Base-by-base conservation (phyloP, 1,140 invertebrate genomes). In the Achatina immaculata region DNA sequence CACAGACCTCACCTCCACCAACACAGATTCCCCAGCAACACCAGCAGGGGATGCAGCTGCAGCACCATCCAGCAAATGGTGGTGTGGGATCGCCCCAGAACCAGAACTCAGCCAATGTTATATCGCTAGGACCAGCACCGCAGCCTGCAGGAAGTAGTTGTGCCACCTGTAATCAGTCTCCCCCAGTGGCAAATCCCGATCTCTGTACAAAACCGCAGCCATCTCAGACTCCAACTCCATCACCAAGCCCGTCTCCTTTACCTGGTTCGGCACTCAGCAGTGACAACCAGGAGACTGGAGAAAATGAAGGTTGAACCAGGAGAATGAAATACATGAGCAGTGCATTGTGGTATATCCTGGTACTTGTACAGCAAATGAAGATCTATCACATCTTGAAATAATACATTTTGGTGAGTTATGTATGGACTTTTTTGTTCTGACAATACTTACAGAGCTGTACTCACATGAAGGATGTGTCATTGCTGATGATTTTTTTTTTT, bases 221-320 rank as follows among this genome's bases (percentile, higher is more conserved):
- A 62, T 31, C 58, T 28, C 78, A 82, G 19, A 45, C 68, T 2
- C 69, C 78, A 28, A 28, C 78, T 36, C 36, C 80, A 45, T 31
- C 81, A 66, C 38, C 78, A 62, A 34, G 66, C 43, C 43, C 75
- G 62, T 24, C 28, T 36, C 55, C 42, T 48, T 28, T 78, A 75
- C 42, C 55, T 38, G 71, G 62, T 31, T 65, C 65, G 38, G 58
- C 79, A 40, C 7, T 45, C 21, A 21, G 31, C 24, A 48, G 24
- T 40, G 73, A 34, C 75, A 65, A 78, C 82, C 24, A 55, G 81
- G 81, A 65, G 72, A 80, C 79, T 55, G 72, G 73, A 55, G 62
- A 73, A 82, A 71, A 40, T 69, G 48, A 72, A 74, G 68, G 74
- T 40, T 76, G 58, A 76, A 72, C n/a, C n/a, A n/a, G n/a, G n/a